Base-by-base conservation (phyloP, 2,888 invertebrate species). In the Ophion ellenae region DNA sequence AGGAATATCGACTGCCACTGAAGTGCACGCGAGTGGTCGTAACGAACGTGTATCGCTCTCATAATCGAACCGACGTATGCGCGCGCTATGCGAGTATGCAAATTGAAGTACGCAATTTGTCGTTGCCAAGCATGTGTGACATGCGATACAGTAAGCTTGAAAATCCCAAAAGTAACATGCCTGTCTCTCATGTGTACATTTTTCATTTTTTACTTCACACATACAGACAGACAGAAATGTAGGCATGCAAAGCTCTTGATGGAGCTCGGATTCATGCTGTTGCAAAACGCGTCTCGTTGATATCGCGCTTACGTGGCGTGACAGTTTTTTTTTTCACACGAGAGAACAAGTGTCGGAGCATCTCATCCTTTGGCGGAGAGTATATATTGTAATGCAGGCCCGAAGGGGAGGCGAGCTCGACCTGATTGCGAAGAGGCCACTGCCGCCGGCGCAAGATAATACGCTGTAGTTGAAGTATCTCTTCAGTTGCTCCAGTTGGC, bases 361-460 rank as follows among this genome's bases (percentile, higher is more conserved):
- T 67, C 17, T 70, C 63, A 47, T 57, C 40, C 63, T 64, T 63
- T 75, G 63, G 61, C 47, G 11, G 4, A 63, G 53, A 59, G 32
- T 79, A 64, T 74, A 74, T 74, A 77, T 76, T 73, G 73, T 76
- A 86, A 81, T 70, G 69, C 59, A 32, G 83, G 59, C 59, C 28
- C 81, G 66, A 73, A 57, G 73, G 73, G 71, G 71, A 69, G 59
- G 71, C 81, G 78, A 83, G 70, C 69, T 86, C 66, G 81, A 77
- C 83, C 77, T 83, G 86, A 86, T 86, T 86, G 86, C 74, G 64
- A 66, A 83, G 77, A 81, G 86, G 81, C 59, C 40, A 70, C 81
- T 75, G 74, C 83, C 83, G 77, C 57, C 64, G 67, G 80, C 85
- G 17, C 61, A 83, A 81, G 80, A 86, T 86, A 86, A 86, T 86